Evolutionary conservation across 2,888 invertebrate species (phyloP), one percentile per base, ranked within the genome.

Genomic region (Cordilura impudica): DNA sequence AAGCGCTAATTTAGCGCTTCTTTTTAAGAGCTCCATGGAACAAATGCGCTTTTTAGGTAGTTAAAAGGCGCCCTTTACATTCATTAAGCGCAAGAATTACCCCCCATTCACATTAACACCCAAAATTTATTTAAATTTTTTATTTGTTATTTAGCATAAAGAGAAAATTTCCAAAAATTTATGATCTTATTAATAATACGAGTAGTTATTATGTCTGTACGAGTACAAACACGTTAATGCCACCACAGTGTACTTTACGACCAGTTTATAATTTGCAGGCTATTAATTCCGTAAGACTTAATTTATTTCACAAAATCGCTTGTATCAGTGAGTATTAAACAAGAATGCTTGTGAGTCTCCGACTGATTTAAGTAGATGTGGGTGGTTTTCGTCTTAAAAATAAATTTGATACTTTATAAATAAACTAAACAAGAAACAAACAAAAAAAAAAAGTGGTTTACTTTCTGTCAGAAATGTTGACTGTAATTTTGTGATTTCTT

Each of bases 191-290:
- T 39, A 39, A 31, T 10, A 31, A n/a, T n/a, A n/a, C n/a, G n/a
- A 29, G 2, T 31, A 10, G 10, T 39, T 39, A 1, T 39, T 39
- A n/a, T n/a, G n/a, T 39, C n/a, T 39, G 4, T 35, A 35, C 6
- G n/a, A n/a, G 35, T 39, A 39, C 35, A 39, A 12, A 39, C 35
- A 39, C n/a, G 4, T 39, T 21, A 21, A n/a, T 19, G 43, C 3
- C n/a, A 16, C 26, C 56, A 56, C 23, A 63, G 61, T 16, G 16
- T 39, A 39, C 35, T 66, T 66, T 47, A 71, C 70, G 61, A 43
- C 45, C 61, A 43, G 43, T 56, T 72, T 56, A 72, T 78, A 78
- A 77, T 65, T 67, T 69, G 53, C 70, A 72, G 72, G 54, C 61
- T 63, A 73, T 78, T 73, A 73, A 73, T 56, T 63, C 51, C 63